phyloP scores from a whole-genome alignment of 2,888 invertebrate genomes.

The Allophyes oxyacanthae region DNA sequence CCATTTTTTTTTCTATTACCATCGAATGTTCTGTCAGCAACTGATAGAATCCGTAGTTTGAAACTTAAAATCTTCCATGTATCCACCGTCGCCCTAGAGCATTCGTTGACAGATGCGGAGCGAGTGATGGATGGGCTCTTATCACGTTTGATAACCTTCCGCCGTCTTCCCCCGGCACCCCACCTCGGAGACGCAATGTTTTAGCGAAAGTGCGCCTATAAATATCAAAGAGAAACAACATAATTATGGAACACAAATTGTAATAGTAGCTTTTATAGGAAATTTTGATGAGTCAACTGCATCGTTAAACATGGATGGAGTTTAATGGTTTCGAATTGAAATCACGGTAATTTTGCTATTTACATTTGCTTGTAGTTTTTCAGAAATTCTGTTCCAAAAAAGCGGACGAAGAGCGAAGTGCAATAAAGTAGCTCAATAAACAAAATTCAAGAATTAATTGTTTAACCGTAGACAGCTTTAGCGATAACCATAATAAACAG shows the following conservation, averaged over 20 bases:
- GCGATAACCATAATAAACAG: too few relatives aligned
- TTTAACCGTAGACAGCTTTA: too few relatives aligned
- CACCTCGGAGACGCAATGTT: conserved; percentile 59
- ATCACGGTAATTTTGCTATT: too few relatives aligned
- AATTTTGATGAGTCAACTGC: too few relatives aligned
- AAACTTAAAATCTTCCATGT: conserved; percentile 77
- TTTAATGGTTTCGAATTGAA: too few relatives aligned
- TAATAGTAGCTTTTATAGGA: too few relatives aligned
- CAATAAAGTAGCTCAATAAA: conserved; percentile 8
- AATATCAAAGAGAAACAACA: conserved; percentile 35
- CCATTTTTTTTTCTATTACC: conserved; percentile 17
- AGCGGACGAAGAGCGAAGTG: background rate
- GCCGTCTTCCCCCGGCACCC: conserved; percentile 66
- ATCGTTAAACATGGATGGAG: too few relatives aligned
- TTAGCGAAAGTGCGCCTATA: conserved; percentile 67
- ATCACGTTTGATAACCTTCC: conserved; percentile 86
- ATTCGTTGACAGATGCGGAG: conserved; percentile 67
- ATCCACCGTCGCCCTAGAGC: conserved; percentile 61
- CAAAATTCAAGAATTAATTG: background rate
- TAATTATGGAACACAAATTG: too few relatives aligned
- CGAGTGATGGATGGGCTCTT: conserved; percentile 85
- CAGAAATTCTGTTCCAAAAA: too few relatives aligned
- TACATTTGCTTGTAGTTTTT: too few relatives aligned
- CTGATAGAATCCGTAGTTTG: conserved; percentile 52
- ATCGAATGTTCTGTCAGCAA: conserved; percentile 34